Evolutionary conservation across 2,797 vertebrate species (phyloP).

Genomic region (Coregonus sp.): DNA sequence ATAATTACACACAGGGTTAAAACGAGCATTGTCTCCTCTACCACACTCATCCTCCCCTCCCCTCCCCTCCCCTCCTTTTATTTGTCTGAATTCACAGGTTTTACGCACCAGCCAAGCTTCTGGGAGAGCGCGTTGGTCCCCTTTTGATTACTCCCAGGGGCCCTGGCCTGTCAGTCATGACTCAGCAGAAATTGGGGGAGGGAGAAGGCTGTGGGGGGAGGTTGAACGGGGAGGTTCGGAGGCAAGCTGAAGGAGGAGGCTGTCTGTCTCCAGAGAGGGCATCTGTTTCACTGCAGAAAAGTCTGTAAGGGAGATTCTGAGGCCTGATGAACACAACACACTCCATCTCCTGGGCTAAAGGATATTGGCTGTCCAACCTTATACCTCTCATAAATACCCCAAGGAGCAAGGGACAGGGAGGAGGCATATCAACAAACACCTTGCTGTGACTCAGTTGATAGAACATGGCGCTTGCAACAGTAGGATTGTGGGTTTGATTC

Average conservation of each 20-base stretch:
- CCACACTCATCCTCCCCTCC: neutral
- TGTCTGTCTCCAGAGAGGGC: conserved; percentile 9
- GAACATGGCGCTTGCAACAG: too few species aligned
- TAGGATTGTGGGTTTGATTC: too few species aligned
- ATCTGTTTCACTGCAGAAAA: conserved; percentile 31
- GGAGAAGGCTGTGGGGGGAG: neutral
- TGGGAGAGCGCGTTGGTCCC: neutral
- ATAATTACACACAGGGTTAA: conserved; percentile 61
- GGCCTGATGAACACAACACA: conserved; percentile 23
- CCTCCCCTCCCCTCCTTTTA: neutral
- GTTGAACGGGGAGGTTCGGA: neutral
- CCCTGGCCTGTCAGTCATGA: conserved; percentile 45
- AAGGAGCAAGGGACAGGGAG: neutral
- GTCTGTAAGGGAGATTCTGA: conserved; percentile 24
- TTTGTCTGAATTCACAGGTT: too few species aligned
- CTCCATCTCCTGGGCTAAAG: neutral
- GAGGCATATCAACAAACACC: neutral
- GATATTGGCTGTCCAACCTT: neutral
- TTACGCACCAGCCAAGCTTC: conserved; percentile 23
- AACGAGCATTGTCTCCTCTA: conserved; percentile 23
- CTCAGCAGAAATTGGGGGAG: conserved; percentile 39
- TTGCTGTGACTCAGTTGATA: neutral
- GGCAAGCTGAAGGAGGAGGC: neutral
- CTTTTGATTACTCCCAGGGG: neutral
- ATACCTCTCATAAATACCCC: neutral